Evolutionary conservation across 2,113 vertebrate species (phyloP).

Genomic region (Scartelaos histophorus): DNA sequence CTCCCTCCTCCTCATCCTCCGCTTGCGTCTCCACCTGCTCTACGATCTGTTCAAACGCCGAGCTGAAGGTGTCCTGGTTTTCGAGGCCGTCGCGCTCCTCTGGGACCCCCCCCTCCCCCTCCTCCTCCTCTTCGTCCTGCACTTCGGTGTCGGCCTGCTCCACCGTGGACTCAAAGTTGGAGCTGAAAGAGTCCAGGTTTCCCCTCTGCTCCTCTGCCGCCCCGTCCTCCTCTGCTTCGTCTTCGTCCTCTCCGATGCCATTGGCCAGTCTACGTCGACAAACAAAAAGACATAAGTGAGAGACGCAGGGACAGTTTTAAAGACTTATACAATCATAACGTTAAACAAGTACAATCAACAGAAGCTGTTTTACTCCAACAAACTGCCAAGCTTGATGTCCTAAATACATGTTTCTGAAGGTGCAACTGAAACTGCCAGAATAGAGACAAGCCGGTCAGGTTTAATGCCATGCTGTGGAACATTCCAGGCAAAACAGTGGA

Average conservation of each 20-base stretch:
- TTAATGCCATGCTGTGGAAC: no score
- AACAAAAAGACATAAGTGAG: neutral
- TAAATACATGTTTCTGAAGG: no score
- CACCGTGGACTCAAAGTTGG: constrained; percentile 77
- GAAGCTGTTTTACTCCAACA: no score
- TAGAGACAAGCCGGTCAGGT: no score
- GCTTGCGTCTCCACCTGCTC: constrained; percentile 83
- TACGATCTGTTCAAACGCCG: constrained; percentile 92
- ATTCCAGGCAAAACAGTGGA: no score
- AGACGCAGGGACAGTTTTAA: neutral
- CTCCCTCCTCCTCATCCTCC: constrained; percentile 79
- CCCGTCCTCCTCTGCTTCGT: constrained; percentile 52
- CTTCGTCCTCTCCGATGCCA: constrained; percentile 57
- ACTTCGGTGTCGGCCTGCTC: constrained; percentile 70
- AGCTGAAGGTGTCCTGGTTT: constrained; percentile 92
- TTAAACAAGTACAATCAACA: no score
- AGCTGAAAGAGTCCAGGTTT: constrained; percentile 76
- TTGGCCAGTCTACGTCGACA: constrained; percentile 59
- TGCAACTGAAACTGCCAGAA: no score
- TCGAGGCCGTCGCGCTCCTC: constrained; percentile 59
- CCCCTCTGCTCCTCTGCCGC: constrained; percentile 36
- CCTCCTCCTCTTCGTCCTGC: constrained; percentile 71
- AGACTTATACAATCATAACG: neutral
- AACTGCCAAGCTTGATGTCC: no score
- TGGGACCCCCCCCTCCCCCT: constrained; percentile 22